A percentile compares a stretch with the other conserved stretches of the same genome.
Evolutionary conservation across 1,140 invertebrate genomes (phyloP).

Genomic region (Triops cancriformis): DNA sequence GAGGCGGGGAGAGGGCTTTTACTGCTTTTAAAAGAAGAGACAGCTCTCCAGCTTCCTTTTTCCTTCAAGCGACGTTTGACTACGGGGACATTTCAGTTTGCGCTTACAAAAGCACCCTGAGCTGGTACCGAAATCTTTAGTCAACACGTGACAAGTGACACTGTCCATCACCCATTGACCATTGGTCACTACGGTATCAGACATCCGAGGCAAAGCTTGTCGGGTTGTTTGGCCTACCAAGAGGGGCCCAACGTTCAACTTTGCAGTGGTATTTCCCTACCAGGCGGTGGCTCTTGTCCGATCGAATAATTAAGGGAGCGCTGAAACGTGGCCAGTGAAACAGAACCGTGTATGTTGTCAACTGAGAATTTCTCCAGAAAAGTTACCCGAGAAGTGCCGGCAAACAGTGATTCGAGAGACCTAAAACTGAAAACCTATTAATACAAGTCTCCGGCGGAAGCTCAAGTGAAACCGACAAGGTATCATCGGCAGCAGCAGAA

Average conservation of each 20-base stretch:
- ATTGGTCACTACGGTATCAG: conserved; percentile 1
- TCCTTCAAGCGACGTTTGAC: background rate
- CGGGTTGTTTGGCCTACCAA: background rate
- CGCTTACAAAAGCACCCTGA: background rate
- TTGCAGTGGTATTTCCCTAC: background rate
- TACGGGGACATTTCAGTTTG: background rate
- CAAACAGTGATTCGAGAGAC: no score
- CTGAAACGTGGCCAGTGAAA: no score
- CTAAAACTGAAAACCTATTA: background rate
- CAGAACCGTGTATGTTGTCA: no score
- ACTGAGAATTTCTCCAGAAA: no score
- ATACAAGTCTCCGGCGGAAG: background rate
- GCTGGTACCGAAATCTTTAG: background rate
- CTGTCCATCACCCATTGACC: conserved; percentile 3
- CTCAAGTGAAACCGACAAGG: background rate
- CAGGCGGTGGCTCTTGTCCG: background rate
- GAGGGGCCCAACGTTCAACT: background rate
- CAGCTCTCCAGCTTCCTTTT: conserved; percentile 3
- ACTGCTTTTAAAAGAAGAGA: background rate
- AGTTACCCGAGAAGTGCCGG: no score
- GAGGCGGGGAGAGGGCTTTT: background rate
- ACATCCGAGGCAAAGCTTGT: background rate
- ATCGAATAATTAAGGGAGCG: no score
- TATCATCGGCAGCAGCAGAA: background rate
- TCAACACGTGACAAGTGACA: conserved; percentile 13